These are phyloP conservation scores for Xiphophorus couchianus DNA, from an alignment of 2,113 vertebrate genomes.

Conservation along the genomic window DNA sequence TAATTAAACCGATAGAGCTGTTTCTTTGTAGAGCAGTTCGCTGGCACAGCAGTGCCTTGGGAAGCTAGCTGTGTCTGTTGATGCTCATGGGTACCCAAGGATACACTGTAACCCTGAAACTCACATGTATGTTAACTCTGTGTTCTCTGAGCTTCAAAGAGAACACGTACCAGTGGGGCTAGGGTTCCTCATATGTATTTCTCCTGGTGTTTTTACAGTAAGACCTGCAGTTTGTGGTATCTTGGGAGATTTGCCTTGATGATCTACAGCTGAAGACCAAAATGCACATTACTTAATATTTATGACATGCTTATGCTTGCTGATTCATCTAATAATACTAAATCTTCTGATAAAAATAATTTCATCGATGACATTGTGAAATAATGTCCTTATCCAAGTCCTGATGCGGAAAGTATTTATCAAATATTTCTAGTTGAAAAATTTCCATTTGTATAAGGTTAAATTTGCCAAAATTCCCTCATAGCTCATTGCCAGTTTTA, in stretches of 20 bases:
- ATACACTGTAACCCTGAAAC: slow-evolving; percentile 42
- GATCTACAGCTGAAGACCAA: slow-evolving; percentile 23
- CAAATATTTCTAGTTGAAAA: background rate
- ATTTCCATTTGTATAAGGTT: background rate
- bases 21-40: slow-evolving; percentile 59
- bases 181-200: slow-evolving; percentile 7
- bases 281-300: slow-evolving; percentile 11
- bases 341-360: background rate
- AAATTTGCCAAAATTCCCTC: background rate
- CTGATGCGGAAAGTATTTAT: no score
- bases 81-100: slow-evolving; percentile 32
- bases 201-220: slow-evolving; percentile 29
- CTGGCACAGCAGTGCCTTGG: slow-evolving; percentile 32
- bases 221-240: slow-evolving; percentile 10
- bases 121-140: slow-evolving; percentile 35
- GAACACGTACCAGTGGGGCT: background rate
- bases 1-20: slow-evolving; percentile 77
- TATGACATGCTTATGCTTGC: slow-evolving; percentile 6
- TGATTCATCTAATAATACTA: background rate
- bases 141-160: slow-evolving; percentile 48
- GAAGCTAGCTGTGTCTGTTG: slow-evolving; percentile 44
- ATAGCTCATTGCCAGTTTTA: background rate
- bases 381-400: background rate
- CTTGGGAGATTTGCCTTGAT: slow-evolving; percentile 15
- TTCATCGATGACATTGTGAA: background rate